Evolutionary conservation across 2,888 invertebrate species (phyloP), one percentile per base, ranked within the genome.

Genomic region (Leucoptera coffeella): DNA sequence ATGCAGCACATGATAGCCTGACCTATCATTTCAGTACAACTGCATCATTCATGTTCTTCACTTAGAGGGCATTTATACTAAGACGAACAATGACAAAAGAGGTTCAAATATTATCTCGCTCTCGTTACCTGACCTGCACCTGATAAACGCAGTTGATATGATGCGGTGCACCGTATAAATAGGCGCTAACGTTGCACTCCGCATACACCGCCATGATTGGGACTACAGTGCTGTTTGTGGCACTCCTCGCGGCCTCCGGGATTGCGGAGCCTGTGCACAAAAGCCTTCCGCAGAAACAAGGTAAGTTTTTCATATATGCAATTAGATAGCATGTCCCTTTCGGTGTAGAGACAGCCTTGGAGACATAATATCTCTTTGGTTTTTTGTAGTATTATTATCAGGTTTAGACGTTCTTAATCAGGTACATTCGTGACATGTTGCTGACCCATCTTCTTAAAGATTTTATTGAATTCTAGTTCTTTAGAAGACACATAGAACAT

Each of bases 131-230:
- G 21, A 26, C 22, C 23, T 23, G 10, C 25, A 27, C 14, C 27
- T 27, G 27, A 11, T 14, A 21, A 27, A 14, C 6, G 12, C 13
- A n/a, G 26, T 15, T 11, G 20, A 20, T 26, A 26, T 26, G 20
- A n/a, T 22, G 14, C 6, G 19, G 19, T n/a, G 28, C 14, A 25
- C 14, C 12, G 22, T 41, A 44, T 43, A 44, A 33, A 40, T 34
- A 35, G 36, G 32, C 35, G 23, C 29, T 29, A 27, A 28, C 15
- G 29, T 17, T 27, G 21, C 23, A 33, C 35, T 26, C 17, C 30
- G 31, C 48, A 59, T 43, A 48, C 38, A 40, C 41, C 32, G 48
- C 37, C 43, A 64, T 64, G 62, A 47, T 49, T 46, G 50, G 51
- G 36, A 39, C n/a, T n/a, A n/a, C 54, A 31, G 50, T 51, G 50